Evolutionary conservation across 1,140 invertebrate genomes (phyloP).

Genomic region (Drosophila ironensis): DNA sequence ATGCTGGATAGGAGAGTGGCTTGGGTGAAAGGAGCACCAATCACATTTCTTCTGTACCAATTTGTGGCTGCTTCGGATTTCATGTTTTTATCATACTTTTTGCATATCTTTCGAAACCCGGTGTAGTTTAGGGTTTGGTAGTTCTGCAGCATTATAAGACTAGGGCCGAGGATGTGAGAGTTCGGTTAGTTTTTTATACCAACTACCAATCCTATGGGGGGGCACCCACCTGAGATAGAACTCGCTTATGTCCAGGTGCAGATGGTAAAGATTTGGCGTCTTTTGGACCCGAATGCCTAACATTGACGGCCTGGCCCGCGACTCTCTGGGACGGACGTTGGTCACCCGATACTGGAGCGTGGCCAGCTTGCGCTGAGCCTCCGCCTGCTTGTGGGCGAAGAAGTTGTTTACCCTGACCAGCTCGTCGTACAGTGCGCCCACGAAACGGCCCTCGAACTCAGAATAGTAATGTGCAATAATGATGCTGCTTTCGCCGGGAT

Average conservation of each 20-base stretch:
- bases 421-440: constrained; percentile 95
- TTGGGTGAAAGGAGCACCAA: neutral
- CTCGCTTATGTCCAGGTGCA: constrained; percentile 96
- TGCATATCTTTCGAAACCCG: constrained; percentile 98
- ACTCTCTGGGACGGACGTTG: too few species aligned
- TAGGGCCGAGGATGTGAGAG: constrained; percentile 71
- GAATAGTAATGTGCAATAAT: constrained; percentile 87
- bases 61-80: neutral
- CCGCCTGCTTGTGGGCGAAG: constrained; percentile 97
- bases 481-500: neutral
- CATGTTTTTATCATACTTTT: constrained; percentile 96
- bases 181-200: neutral
- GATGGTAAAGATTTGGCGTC: too few species aligned
- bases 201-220: too few species aligned
- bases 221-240: constrained; percentile 91
- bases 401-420: constrained; percentile 97
- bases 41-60: constrained; percentile 28
- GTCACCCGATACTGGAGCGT: constrained; percentile 6
- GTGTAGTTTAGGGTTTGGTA: constrained; percentile 98
- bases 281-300: neutral
- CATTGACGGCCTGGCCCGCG: neutral
- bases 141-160: constrained; percentile 94
- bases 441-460: constrained; percentile 96
- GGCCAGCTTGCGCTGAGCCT: constrained; percentile 86
- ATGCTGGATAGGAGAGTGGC: constrained; percentile 59